Evolutionary conservation across 2,113 vertebrate genomes (phyloP).

Genomic region (Corythaixoides concolor): DNA sequence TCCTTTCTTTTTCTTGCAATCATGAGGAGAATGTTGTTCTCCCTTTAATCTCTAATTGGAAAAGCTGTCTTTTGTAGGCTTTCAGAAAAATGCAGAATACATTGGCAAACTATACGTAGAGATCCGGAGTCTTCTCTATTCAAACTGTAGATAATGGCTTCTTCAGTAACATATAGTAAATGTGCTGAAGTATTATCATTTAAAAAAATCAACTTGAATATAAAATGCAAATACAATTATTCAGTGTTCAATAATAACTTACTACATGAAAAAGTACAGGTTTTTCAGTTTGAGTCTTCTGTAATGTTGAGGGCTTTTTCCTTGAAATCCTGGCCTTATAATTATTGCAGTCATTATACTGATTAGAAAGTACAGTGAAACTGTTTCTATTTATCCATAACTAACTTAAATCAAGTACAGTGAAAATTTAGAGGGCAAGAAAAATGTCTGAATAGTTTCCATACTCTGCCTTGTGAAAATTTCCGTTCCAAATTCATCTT

Average conservation of each 20-base stretch:
- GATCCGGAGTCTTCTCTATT: background rate
- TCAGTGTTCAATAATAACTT: background rate
- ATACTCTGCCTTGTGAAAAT: background rate
- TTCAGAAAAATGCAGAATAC: background rate
- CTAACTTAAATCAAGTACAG: background rate
- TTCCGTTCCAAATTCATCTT: background rate
- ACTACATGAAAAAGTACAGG: background rate
- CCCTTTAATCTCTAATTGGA: background rate
- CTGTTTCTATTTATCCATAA: background rate
- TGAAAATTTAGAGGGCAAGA: background rate
- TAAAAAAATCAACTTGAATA: background rate
- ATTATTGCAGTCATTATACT: background rate
- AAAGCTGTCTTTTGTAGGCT: background rate
- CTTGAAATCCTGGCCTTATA: background rate
- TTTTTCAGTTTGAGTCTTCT: background rate
- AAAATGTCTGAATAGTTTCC: background rate
- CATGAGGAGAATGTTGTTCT: background rate
- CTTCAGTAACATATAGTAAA: background rate
- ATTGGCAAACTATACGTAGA: background rate
- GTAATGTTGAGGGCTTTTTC: background rate
- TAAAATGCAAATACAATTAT: conserved; percentile 10
- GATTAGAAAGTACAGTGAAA: background rate
- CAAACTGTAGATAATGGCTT: background rate
- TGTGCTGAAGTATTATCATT: background rate
- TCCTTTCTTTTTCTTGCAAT: background rate